These are phyloP conservation scores for Gadopsis bispinosus DNA, from an alignment of 2,797 vertebrate genomes.

Conservation along the genomic window DNA sequence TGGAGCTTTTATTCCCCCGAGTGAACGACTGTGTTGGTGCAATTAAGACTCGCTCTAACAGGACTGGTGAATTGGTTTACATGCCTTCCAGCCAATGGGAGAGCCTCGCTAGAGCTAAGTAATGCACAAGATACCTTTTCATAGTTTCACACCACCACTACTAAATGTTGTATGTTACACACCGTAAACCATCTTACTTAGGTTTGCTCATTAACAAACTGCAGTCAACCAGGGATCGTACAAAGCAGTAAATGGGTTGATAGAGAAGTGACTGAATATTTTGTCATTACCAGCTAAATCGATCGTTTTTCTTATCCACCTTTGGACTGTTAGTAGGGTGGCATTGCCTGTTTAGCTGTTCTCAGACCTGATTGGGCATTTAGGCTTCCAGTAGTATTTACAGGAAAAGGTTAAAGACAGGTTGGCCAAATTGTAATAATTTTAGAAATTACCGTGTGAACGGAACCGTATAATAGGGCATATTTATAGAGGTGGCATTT, in stretches of 20 bases:
- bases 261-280: constrained; percentile 62
- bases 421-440: neutral
- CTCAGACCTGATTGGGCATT: constrained; percentile 39
- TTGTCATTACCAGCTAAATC: constrained; percentile 87
- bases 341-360: constrained; percentile 27
- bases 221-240: constrained; percentile 79
- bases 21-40: constrained; percentile 24
- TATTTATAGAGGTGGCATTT: neutral
- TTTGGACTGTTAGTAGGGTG: constrained; percentile 32
- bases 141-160: neutral
- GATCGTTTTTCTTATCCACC: constrained; percentile 74
- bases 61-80: constrained; percentile 19
- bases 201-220: constrained; percentile 7
- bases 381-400: neutral
- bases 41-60: constrained; percentile 21
- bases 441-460: neutral
- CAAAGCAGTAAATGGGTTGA: constrained; percentile 73
- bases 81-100: constrained; percentile 36
- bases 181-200: neutral
- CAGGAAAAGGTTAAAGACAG: neutral
- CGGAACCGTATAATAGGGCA: neutral
- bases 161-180: neutral
- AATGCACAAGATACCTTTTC: neutral
- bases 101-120: neutral
- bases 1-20: constrained; percentile 39